Evolutionary conservation across 1,140 invertebrate genomes (phyloP), one percentile per base, ranked within the genome.

Genomic region (Sesamia nonagrioides): DNA sequence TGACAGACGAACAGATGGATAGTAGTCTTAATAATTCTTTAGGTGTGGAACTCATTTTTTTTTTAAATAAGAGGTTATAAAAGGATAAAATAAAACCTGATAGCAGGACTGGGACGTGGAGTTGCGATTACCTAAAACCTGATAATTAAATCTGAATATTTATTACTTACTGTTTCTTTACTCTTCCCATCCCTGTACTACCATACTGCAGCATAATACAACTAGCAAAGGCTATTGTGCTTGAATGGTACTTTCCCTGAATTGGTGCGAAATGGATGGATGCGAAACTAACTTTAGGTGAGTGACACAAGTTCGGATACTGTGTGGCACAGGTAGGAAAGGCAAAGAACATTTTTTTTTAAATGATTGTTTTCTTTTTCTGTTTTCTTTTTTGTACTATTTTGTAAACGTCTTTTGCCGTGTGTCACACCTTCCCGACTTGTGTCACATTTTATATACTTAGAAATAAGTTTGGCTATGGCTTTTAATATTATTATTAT

Each of bases 251-350:
- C 33, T 33, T 5, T 11, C 56, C 11, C 56, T 27, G 18, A 61
- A 58, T 63, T 63, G 63, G 18, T 63, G 61, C 42, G 40, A 33
- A 50, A 13, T 42, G 58, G 48, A 61, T 75, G 77, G 37, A 54
- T 37, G 48, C 61, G 60, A 63, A 68, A 66, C 27, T 52, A 68
- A 66, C 50, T 27, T 42, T 91, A 90, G 92, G 92, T 94, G 89
- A 94, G 92, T 94, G 92, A 90, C 92, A 92, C 92, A 93, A 93
- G 92, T 92, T 93, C 89, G 91, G 92, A 92, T 87, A 86, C 75
- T 79, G 89, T 92, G 92, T 94, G 93, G 91, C 93, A 94, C 93
- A 94, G 93, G 91, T 94, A 94, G 92, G 93, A 93, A 94, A 91
- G 92, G 90, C 78, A 79, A 80, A 54, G 48, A 79, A 27, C 4